Conservation (phyloP, 2,888 invertebrate genomes). For the Salticus scenicus region DNA sequence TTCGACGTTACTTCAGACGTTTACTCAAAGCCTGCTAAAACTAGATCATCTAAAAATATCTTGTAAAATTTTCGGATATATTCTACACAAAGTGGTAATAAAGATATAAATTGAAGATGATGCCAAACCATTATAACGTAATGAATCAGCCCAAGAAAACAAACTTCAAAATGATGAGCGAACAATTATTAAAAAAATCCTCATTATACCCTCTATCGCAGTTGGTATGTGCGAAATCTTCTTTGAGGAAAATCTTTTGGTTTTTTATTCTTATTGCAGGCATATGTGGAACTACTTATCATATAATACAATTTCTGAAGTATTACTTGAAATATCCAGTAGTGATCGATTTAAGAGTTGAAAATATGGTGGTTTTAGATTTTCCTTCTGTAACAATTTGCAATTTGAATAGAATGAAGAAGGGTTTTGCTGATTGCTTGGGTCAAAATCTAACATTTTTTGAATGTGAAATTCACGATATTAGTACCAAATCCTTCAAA, state of each 20-base stretch:
- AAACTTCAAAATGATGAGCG: too few species aligned
- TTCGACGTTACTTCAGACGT: too few species aligned
- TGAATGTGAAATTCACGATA: neutral
- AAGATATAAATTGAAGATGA: too few species aligned
- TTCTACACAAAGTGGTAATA: too few species aligned
- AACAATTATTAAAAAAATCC: neutral
- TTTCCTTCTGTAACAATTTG: constrained; percentile 61
- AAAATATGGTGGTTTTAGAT: neutral
- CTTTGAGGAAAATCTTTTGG: constrained; percentile 7
- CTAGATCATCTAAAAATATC: too few species aligned
- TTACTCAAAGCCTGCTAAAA: too few species aligned
- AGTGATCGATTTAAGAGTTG: constrained; percentile 11
- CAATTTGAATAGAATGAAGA: constrained; percentile 30
- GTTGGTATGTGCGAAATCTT: neutral
- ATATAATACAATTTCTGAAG: constrained; percentile 10
- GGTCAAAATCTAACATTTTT: neutral
- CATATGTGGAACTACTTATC: neutral
- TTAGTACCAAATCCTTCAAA: neutral
- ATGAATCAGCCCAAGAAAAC: too few species aligned
- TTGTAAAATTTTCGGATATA: too few species aligned
- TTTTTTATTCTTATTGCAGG: neutral
- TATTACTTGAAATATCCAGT: constrained; percentile 33
- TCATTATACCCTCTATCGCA: constrained; percentile 29
- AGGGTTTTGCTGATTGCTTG: neutral
- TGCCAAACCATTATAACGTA: too few species aligned